phyloP scores from a whole-genome alignment of 2,797 vertebrate genomes.

The Pteropus rufus region DNA sequence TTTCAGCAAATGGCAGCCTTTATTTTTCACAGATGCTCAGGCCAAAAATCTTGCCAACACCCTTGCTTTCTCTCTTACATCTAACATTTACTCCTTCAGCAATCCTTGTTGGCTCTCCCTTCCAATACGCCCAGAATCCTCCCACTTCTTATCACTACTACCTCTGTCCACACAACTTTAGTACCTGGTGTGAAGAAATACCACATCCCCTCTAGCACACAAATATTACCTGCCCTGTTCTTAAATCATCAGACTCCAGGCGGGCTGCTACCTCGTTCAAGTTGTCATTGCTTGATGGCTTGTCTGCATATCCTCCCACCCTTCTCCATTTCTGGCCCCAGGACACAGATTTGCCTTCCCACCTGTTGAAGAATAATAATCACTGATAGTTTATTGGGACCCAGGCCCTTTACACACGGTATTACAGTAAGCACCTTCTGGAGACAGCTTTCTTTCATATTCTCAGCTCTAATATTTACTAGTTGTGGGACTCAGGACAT shows the following conservation, averaged over 20 bases:
- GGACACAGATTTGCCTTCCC: not conserved
- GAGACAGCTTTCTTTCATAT: not conserved
- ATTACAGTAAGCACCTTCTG: not conserved
- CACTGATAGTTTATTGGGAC: not conserved
- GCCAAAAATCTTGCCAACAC: not conserved
- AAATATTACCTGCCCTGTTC: not conserved
- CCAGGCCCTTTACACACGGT: not conserved
- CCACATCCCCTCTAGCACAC: not conserved
- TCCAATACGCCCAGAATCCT: not conserved
- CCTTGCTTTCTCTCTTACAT: not conserved
- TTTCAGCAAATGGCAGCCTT: not conserved
- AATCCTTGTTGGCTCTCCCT: not conserved
- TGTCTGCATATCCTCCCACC: not conserved
- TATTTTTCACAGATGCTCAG: not conserved
- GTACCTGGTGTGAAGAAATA: not conserved
- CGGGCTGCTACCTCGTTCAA: not conserved
- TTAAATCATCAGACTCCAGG: not conserved
- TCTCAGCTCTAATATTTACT: not conserved
- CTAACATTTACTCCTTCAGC: not conserved
- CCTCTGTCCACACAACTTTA: not conserved
- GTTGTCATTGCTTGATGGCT: not conserved
- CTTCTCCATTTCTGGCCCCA: not conserved
- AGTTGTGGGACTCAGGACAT: not conserved
- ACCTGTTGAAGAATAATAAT: not conserved
- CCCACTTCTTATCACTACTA: not conserved